phyloP scores from a whole-genome alignment of 2,888 invertebrate genomes.

The Eupelmus urozonus region DNA sequence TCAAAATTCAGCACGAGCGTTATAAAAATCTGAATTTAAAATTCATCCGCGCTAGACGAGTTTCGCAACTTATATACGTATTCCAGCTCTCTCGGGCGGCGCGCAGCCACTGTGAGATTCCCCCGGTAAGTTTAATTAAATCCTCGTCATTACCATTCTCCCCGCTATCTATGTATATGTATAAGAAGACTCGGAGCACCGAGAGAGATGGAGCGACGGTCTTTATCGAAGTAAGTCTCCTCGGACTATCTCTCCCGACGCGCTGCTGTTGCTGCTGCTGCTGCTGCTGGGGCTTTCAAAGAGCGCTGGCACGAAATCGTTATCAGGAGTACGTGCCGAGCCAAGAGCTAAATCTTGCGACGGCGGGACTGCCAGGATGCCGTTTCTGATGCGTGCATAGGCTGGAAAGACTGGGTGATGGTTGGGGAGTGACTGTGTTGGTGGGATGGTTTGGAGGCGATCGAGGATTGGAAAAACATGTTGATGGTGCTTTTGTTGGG shows the following conservation, averaged over 20 bases:
- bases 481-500: too few relatives aligned
- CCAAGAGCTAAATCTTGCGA: conserved; percentile 27
- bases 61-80: conserved; percentile 14
- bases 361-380: too few relatives aligned
- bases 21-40: conserved; percentile 47
- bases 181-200: too few relatives aligned
- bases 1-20: conserved; percentile 40
- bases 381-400: too few relatives aligned
- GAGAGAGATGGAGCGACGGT: too few relatives aligned
- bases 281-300: too few relatives aligned
- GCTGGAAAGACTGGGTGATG: too few relatives aligned
- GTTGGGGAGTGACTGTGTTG: too few relatives aligned
- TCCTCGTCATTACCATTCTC: conserved; percentile 46
- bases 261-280: neutral
- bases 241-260: neutral
- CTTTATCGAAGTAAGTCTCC: conserved; percentile 26
- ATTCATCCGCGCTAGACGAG: conserved; percentile 36
- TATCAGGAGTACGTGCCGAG: conserved; percentile 35
- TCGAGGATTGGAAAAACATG: too few relatives aligned
- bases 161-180: conserved; percentile 37
- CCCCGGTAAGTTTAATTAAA: conserved; percentile 48
- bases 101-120: conserved; percentile 3
- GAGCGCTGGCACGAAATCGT: conserved; percentile 23
- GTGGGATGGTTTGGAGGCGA: too few relatives aligned
- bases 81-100: neutral